Base-by-base conservation (phyloP, 2,797 vertebrate genomes). In the Nothura maculosa region DNA sequence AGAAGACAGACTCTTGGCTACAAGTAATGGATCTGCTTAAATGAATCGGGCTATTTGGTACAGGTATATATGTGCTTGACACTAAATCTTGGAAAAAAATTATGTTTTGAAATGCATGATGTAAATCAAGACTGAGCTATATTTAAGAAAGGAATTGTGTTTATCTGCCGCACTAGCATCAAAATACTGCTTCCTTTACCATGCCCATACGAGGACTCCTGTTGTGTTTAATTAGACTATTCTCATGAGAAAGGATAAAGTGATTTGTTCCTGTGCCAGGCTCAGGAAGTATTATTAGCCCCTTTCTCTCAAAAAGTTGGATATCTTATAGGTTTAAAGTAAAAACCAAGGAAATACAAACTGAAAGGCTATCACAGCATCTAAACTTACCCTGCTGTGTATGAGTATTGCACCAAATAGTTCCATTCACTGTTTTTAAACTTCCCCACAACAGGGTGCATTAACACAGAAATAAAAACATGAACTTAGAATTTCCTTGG, bases 221-320 rank as follows among this genome's bases (percentile, higher is more conserved):
- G 85, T 90, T 91, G 93, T 93, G 75, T 88, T 96, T 94, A 94
- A 96, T 95, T 93, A 94, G 88, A 62, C 76, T 92, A 90, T 96
- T 95, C 91, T 87, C 83, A 24, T 88, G 94, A 86, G 89, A 60
- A 92, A 90, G 47, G 73, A 64, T 94, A 94, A 95, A 90, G 75
- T 80, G 86, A 91, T 95, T 91, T 93, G 88, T 75, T 91, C 84
- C 75, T 87, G 58, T 66, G 74, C 90, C 92, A 94, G 73, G 45
- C 78, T 90, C 72, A 85, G 86, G 72, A 92, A 88, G 72, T 80
- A 50, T 72, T 92, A 42, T 92, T 94, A 89, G 64, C 54, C 54
- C 50, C 32, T 89, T 91, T 94, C 68, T 84, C 68, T 64, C 64
- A 24, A 91, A 79, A 88, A 78, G 10, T 70, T 76, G 50, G 47